These are phyloP conservation scores for Hippopotamyrus pictus DNA, from an alignment of 2,797 vertebrate species.

Conservation along the genomic window DNA sequence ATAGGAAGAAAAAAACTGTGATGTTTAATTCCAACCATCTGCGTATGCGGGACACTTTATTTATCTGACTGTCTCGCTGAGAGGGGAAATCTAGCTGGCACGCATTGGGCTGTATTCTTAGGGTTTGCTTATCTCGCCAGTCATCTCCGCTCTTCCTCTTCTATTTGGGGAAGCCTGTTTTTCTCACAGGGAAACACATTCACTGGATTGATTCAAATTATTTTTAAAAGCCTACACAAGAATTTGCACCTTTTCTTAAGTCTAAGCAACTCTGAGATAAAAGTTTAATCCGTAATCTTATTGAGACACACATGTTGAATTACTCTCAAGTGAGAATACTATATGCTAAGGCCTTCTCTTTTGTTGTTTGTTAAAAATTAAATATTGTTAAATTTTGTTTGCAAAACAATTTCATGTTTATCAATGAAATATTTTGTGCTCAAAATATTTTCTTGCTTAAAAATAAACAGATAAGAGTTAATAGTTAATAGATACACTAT, in stretches of 20 bases:
- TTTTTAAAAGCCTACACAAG: neutral
- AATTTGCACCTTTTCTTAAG: neutral
- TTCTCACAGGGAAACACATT: slow-evolving; percentile 21
- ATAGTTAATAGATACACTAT: neutral
- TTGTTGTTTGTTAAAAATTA: neutral
- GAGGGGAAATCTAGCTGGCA: slow-evolving; percentile 22
- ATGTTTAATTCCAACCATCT: neutral
- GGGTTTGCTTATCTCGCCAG: slow-evolving; percentile 2
- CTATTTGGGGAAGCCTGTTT: slow-evolving; percentile 18
- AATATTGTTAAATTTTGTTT: neutral
- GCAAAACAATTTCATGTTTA: neutral
- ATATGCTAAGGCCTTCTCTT: neutral
- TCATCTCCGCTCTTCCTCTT: slow-evolving; percentile 17
- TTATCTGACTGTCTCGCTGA: slow-evolving; percentile 21
- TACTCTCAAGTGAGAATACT: neutral
- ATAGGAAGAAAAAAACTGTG: slow-evolving; percentile 44
- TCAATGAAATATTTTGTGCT: neutral
- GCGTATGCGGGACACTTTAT: slow-evolving; percentile 21
- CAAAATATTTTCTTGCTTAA: neutral
- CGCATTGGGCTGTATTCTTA: slow-evolving; percentile 3
- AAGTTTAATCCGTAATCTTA: neutral
- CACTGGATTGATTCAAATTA: neutral
- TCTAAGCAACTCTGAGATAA: neutral
- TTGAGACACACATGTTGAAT: neutral
- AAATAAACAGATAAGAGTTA: neutral